Evolutionary conservation across 2,797 vertebrate genomes (phyloP), one percentile per base, ranked within the genome.

Genomic region (Petrocephalus sullivani): DNA sequence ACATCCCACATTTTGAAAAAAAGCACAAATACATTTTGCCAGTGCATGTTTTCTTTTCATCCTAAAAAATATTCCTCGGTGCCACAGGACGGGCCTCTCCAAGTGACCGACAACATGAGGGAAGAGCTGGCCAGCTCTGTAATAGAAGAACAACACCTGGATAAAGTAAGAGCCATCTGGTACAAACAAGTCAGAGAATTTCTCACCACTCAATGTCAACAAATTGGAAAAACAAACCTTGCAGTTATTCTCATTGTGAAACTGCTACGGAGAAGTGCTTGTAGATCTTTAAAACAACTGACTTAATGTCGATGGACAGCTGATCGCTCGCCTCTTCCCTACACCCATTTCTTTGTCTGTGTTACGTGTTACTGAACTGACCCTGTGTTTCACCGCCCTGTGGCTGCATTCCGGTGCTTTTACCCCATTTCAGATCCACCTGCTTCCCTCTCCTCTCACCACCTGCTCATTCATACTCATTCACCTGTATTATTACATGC

Each of bases 181-280:
- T 87, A 86, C 86, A 89, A 82, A 89, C 86, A 64, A 64, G 87
- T 89, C 8, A 16, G 46, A 71, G 23, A 81, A 87, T 82, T 49
- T 87, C 85, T 61, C 56, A 21, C 46, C 54, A 83, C 85, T 87
- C 75, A 53, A 61, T 83, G 37, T 89, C 71, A 60, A 87, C 56
- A 89, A 89, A 83, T 23, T 41, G 61, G 53, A 87, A 89, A 87
- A 83, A 33, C 12, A 28, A 28, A 28, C 3, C 4, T 67, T 67
- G 23, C 61, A 28, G 61, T 12, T 67, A 23, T 23, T 33, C 23
- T 28, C 23, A 16, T 58, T 64, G 21, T 28, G 61, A 67, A 33
- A 3, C 23, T 4, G 23, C 28, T 33, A 14, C 23, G 28, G 61
- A 64, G 21, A 64, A 9, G 8, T 10, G 23, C 7, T 33, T 12